Evolutionary conservation across 2,888 invertebrate genomes (phyloP).

Genomic region (Meiosimyza decipiens): DNA sequence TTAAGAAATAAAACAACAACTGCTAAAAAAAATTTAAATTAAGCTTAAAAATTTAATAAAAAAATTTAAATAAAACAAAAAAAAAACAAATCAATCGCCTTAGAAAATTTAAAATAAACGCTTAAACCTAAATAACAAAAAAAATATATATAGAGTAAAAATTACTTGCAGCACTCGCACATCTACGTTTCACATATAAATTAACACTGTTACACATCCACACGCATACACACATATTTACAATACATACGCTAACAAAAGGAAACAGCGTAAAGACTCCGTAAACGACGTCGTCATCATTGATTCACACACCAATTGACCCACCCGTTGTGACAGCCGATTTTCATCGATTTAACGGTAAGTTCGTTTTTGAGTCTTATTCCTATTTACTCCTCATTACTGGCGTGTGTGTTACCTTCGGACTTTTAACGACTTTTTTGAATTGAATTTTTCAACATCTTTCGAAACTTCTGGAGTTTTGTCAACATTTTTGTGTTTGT

Average conservation of each 20-base stretch:
- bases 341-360: constrained; percentile 51
- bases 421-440: too few relatives aligned
- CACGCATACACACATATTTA: neutral
- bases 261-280: constrained; percentile 36
- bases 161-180: too few relatives aligned
- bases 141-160: too few relatives aligned
- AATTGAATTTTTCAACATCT: too few relatives aligned
- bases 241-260: neutral
- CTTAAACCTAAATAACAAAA: too few relatives aligned
- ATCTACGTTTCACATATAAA: too few relatives aligned
- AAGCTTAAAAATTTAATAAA: constrained; percentile 1
- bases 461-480: too few relatives aligned
- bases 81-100: neutral
- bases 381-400: too few relatives aligned
- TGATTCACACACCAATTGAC: constrained; percentile 50
- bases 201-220: neutral
- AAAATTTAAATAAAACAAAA: constrained; percentile 16
- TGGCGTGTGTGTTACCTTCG: too few relatives aligned
- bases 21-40: constrained; percentile 6
- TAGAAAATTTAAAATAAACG: too few relatives aligned
- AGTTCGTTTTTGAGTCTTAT: constrained; percentile 1
- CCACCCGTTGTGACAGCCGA: constrained; percentile 48
- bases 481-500: too few relatives aligned
- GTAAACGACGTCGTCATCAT: constrained; percentile 42
- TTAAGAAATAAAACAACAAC: neutral